phyloP scores from a whole-genome alignment of 2,888 invertebrate genomes.

The Andricus quercusramuli region DNA sequence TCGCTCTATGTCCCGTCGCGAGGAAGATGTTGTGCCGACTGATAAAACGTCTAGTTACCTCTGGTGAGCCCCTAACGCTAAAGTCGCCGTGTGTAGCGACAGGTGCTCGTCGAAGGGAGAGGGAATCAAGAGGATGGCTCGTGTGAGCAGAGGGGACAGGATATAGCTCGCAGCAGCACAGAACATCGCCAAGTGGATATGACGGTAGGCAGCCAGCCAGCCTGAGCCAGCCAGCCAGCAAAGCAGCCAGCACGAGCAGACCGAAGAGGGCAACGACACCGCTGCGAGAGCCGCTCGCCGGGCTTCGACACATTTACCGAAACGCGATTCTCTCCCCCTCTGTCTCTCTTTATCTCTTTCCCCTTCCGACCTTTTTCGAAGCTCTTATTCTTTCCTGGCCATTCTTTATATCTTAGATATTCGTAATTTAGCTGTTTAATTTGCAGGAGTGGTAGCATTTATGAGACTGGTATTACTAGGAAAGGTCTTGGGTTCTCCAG shows the following conservation, averaged over 20 bases:
- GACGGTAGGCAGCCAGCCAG: conserved; percentile 56
- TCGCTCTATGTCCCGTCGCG: conserved; percentile 67
- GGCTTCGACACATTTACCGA: conserved; percentile 72
- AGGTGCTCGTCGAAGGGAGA: conserved; percentile 68
- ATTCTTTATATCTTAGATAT: background rate
- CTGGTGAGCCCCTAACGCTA: conserved; percentile 71
- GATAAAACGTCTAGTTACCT: conserved; percentile 78
- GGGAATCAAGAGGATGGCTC: conserved; percentile 56
- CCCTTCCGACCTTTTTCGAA: conserved; percentile 43
- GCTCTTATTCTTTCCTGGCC: background rate
- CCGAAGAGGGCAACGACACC: conserved; percentile 77
- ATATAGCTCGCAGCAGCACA: conserved; percentile 57
- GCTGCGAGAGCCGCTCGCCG: conserved; percentile 49
- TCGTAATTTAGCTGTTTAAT: background rate
- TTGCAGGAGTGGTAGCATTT: background rate
- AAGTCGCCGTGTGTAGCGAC: conserved; percentile 69
- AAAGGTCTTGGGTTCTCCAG: background rate
- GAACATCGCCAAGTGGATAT: conserved; percentile 52
- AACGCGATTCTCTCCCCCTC: conserved; percentile 58
- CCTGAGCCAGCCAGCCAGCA: conserved; percentile 47
- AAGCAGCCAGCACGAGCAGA: conserved; percentile 61
- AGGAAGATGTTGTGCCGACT: conserved; percentile 77
- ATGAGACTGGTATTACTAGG: conserved; percentile 6
- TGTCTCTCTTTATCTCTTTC: conserved; percentile 47
- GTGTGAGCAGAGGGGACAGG: conserved; percentile 53